phyloP scores from a whole-genome alignment of 2,113 vertebrate genomes.

The Oncorhynchus clarkii region DNA sequence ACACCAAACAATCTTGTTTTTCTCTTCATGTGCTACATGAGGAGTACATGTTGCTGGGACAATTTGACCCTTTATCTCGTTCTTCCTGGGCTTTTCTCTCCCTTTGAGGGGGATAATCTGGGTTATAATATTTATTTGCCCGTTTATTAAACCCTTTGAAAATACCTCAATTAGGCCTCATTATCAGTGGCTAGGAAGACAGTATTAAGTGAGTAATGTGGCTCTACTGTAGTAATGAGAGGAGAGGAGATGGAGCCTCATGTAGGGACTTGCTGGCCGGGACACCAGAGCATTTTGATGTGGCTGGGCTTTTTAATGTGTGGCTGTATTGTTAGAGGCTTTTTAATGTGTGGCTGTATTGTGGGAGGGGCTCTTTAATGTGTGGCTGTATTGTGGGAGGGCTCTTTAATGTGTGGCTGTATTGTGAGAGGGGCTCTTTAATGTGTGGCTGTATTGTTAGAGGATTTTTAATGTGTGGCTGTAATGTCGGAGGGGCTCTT shows the following conservation, averaged over 20 bases:
- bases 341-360: too few species aligned
- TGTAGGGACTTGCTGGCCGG: conserved; percentile 34
- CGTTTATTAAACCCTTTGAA: conserved; percentile 55
- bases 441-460: too few species aligned
- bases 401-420: too few species aligned
- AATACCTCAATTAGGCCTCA: conserved; percentile 63
- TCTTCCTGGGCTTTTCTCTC: conserved; percentile 37
- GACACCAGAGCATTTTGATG: conserved; percentile 36
- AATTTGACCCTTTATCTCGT: conserved; percentile 51
- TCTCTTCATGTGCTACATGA: conserved; percentile 18
- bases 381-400: too few species aligned
- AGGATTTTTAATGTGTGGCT: neutral
- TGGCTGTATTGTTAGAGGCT: conserved; percentile 18
- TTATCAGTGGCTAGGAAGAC: conserved; percentile 56
- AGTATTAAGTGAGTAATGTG: conserved; percentile 54
- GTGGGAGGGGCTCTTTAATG: too few species aligned
- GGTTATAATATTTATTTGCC: conserved; percentile 48
- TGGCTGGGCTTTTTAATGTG: conserved; percentile 27
- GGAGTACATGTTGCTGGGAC: conserved; percentile 37
- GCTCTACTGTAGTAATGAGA: conserved; percentile 49
- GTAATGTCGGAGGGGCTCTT: neutral
- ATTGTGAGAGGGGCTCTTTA: too few species aligned
- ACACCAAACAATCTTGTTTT: conserved; percentile 21
- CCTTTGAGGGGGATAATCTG: conserved; percentile 56
- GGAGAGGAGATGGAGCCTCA: conserved; percentile 40